Conservation (phyloP, 2,113 vertebrate genomes). For the Rhinichthys klamathensis region DNA sequence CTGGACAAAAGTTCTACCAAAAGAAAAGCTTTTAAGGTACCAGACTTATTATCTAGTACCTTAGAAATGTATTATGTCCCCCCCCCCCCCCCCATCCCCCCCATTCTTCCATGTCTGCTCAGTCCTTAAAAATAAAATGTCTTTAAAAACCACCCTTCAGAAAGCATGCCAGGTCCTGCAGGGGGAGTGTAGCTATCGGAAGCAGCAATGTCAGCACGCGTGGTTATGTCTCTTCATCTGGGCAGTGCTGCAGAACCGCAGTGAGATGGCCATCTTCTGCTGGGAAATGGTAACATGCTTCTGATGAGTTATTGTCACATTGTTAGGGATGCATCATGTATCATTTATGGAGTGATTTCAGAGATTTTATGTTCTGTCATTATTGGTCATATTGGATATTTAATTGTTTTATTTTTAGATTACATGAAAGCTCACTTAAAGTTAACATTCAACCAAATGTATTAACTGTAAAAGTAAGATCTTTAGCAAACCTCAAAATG, state of each 20-base stretch:
- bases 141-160: constrained; percentile 44
- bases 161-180: constrained; percentile 59
- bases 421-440: background rate
- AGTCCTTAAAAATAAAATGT: background rate
- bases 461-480: background rate
- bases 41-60: background rate
- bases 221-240: constrained; percentile 88
- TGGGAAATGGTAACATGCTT: constrained; percentile 87
- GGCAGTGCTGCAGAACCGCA: constrained; percentile 86
- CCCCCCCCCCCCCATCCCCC: too few relatives aligned
- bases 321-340: too few relatives aligned
- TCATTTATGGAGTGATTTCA: too few relatives aligned
- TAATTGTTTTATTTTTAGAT: background rate
- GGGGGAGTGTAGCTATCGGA: constrained; percentile 53
- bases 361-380: background rate
- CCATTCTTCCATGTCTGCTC: too few relatives aligned
- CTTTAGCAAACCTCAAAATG: background rate
- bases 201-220: constrained; percentile 64
- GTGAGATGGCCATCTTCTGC: constrained; percentile 86
- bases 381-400: background rate
- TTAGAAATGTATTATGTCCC: too few relatives aligned
- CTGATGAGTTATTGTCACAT: background rate
- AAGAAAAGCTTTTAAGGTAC: constrained; percentile 70
- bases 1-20: constrained; percentile 55
- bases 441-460: background rate